Conservation (phyloP, 2,113 vertebrate species). For the Lycaon pictus region DNA sequence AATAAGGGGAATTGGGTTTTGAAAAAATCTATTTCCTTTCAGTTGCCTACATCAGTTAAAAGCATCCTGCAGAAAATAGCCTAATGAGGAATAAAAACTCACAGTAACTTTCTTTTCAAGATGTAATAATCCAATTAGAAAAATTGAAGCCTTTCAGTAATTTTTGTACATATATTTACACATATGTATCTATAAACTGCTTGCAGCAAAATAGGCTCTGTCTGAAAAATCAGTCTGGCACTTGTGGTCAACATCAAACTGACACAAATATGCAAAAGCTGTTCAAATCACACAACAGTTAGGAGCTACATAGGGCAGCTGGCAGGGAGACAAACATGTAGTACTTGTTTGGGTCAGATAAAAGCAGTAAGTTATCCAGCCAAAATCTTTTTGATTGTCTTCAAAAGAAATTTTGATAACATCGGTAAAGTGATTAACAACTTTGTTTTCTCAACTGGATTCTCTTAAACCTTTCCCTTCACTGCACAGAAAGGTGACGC, state of each 20-base stretch:
- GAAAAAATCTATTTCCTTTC: constrained; percentile 71
- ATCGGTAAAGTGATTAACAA: constrained; percentile 81
- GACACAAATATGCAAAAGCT: constrained; percentile 90
- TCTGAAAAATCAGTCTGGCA: constrained; percentile 89
- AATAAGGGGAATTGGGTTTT: constrained; percentile 65
- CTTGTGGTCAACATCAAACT: constrained; percentile 90
- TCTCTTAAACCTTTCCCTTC: constrained; percentile 74
- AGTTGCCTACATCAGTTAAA: constrained; percentile 68
- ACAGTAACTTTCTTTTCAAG: constrained; percentile 79
- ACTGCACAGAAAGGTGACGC: constrained; percentile 74
- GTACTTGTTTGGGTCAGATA: constrained; percentile 88
- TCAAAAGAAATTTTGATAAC: constrained; percentile 89
- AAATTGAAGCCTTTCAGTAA: constrained; percentile 72
- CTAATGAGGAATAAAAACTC: constrained; percentile 80
- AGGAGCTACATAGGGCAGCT: constrained; percentile 86
- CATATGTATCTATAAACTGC: constrained; percentile 81
- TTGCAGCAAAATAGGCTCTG: constrained; percentile 85
- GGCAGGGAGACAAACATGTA: constrained; percentile 86
- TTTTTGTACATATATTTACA: constrained; percentile 83
- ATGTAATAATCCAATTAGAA: constrained; percentile 81
- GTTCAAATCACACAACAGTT: constrained; percentile 91
- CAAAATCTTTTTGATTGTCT: constrained; percentile 94
- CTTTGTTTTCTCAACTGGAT: constrained; percentile 80
- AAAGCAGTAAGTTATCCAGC: constrained; percentile 90
- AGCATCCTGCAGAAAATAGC: constrained; percentile 79